Base-by-base conservation (phyloP, 2,888 invertebrate genomes). In the Plebejus anna region DNA sequence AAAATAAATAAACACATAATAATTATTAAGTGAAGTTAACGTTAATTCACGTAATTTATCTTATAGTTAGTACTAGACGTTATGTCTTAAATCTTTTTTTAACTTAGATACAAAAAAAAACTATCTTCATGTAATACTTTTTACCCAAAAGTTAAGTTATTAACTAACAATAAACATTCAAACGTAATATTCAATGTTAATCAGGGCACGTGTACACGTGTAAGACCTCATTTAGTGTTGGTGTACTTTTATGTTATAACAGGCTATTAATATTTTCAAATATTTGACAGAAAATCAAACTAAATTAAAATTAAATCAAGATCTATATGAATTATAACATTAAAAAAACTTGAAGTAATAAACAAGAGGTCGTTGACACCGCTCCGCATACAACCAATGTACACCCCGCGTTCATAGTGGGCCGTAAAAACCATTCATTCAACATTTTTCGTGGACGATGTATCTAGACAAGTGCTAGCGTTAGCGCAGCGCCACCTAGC, bases 371-470 rank as follows among this genome's bases (percentile, higher is more conserved):
- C 91, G 86, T 90, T 91, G 91, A 91, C 90, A 86, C 84, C 83
- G 77, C 66, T 38, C 81, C 84, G 87, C 85, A 89, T 90, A 89
- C 87, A 87, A 84, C 86, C 81, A 85, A 66, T 32, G 66, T 84
- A 87, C 83, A 85, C 84, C 84, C 79, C 85, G 84, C 82, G 84
- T 82, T 86, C 85, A 84, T 87, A 85, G 84, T 84, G 83, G 84
- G 85, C 84, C 85, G 87, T 85, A 88, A 88, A 87, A 87, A 87
- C 90, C 92, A 91, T 92, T 92, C 93, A 93, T 91, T 86, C 85
- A 87, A 80, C 75, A 80, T 82, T 83, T 86, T 82, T 83, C 81
- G 84, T 82, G 81, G 79, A 84, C 85, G 83, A 81, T 79, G 84
- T 85, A 83, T 81, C 78, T 77, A 80, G 76, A 73, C 89, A 89